A percentile compares a stretch with the other conserved stretches of the same genome.
Evolutionary conservation across 1,140 invertebrate genomes (phyloP).

Genomic region (Vanessa tameamea): DNA sequence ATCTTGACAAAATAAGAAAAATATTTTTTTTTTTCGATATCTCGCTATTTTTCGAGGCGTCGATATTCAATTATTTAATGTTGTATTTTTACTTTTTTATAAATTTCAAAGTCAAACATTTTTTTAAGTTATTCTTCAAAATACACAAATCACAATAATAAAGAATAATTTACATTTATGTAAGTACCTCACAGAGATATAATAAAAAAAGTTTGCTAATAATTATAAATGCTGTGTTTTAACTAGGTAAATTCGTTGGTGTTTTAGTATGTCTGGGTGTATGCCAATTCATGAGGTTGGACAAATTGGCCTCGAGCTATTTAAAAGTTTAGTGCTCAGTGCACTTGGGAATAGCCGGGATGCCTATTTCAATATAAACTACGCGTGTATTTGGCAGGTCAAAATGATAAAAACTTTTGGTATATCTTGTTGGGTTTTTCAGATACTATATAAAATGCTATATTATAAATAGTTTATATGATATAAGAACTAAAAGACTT

Average conservation of each 20-base stretch:
- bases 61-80: too few relatives aligned
- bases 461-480: too few relatives aligned
- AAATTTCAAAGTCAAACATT: too few relatives aligned
- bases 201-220: constrained; percentile 15
- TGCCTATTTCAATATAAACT: constrained; percentile 3
- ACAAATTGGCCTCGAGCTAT: constrained; percentile 10
- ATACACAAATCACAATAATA: too few relatives aligned
- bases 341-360: constrained; percentile 14
- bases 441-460: background rate
- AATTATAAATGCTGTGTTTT: background rate
- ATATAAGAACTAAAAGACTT: too few relatives aligned
- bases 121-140: too few relatives aligned
- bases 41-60: too few relatives aligned
- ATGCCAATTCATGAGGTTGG: constrained; percentile 15
- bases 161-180: too few relatives aligned
- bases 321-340: constrained; percentile 15
- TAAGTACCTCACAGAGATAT: background rate
- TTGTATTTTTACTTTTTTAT: too few relatives aligned
- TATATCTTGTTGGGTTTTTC: background rate
- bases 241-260: background rate
- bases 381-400: background rate
- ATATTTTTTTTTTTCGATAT: too few relatives aligned
- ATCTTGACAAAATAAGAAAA: too few relatives aligned
- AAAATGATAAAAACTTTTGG: background rate
- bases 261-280: background rate